Base-by-base conservation (phyloP, 1,140 invertebrate species). In the Tetramorium alpestre region DNA sequence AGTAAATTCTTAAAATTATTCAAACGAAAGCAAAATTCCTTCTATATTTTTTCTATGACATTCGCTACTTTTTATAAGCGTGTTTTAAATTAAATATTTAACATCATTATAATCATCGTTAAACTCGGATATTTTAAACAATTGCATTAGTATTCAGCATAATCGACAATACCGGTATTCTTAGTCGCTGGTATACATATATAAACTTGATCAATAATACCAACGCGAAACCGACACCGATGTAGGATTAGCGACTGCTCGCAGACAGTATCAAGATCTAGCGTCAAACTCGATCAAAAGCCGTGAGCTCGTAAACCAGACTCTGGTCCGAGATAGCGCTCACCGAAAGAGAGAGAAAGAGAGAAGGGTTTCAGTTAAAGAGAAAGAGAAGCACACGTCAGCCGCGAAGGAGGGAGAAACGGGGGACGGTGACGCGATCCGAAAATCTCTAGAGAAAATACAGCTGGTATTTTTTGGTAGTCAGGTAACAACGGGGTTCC, bases 391-490 rank as follows among this genome's bases (percentile, higher is more conserved):
- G 22, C 18, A 44, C 25, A 8, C 18, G 65, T 85, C 72, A 56
- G 56, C 6, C 81, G 22, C 51, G 44, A 73, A 54, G 72, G 22
- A 41, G 10, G 54, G 41, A 65, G 18, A 87, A 28, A 33, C 51
- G 38, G 54, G 87, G 54, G 33, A 58, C 28, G 69, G 54, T 80
- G 89, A 67, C 87, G 73, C 88, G 73, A 91, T 94, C 89, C 76
- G 77, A 93, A 82, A 94, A 94, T 94, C 94, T 91, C 93, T 94
- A 94, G 91, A 94, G 93, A 94, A 95, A 95, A 94, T 93, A 95
- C 94, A 95, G 94, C 94, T 94, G 94, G 80, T 51, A 82, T 44
- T 82, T 82, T 82, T 44, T 60, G 54, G 88, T 41, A 25, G 60
- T 54, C 88, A 87, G 85, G 89, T 91, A 93, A 86, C 70, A 70